phyloP scores from a whole-genome alignment of 2,797 vertebrate genomes.

The Falco berigora region DNA sequence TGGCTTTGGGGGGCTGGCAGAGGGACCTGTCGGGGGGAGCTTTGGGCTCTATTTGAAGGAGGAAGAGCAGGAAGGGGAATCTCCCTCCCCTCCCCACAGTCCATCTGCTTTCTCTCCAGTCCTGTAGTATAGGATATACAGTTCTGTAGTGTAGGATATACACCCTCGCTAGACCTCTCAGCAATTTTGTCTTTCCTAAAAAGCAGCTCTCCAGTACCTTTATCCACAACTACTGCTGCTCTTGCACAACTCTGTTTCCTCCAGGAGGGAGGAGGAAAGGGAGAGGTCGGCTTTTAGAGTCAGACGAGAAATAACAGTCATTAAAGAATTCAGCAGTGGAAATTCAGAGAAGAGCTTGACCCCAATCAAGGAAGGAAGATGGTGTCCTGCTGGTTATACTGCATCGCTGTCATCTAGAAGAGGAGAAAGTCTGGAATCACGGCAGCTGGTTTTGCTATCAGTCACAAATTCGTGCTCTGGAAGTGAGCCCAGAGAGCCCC shows the following conservation, averaged over 20 bases:
- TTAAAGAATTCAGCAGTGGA: neutral
- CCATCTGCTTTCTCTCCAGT: neutral
- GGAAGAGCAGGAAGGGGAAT: neutral
- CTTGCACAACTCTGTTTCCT: neutral
- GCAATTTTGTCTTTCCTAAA: neutral
- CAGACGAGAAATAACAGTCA: neutral
- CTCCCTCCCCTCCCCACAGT: neutral
- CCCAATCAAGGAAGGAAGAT: constrained; percentile 19
- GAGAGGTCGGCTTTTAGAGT: neutral
- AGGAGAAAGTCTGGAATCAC: neutral
- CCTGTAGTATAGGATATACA: neutral
- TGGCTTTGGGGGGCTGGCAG: neutral
- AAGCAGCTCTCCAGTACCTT: neutral
- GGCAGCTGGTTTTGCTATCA: constrained; percentile 22
- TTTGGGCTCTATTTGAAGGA: neutral
- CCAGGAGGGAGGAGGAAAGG: neutral
- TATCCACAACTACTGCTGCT: neutral
- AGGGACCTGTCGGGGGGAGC: neutral
- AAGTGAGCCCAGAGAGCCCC: neutral
- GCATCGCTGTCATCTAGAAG: neutral
- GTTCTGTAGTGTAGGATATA: neutral
- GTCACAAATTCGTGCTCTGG: neutral
- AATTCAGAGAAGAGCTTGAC: neutral
- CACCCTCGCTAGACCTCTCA: neutral
- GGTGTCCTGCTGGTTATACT: neutral